Evolutionary conservation across 2,113 vertebrate genomes (phyloP).

Genomic region (Amphilophus citrinellus): DNA sequence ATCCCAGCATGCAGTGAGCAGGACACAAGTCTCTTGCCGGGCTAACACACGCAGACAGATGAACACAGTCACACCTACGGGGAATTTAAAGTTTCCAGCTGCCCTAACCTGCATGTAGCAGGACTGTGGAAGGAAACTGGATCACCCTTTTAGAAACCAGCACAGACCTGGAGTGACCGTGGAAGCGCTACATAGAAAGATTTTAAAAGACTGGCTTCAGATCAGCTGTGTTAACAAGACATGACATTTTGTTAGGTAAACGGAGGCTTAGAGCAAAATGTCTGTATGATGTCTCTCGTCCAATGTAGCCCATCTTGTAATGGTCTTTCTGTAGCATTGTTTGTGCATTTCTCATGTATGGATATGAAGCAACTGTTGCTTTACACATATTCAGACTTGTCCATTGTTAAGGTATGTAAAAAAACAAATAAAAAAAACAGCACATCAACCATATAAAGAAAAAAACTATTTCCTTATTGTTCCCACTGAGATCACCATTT

Average conservation of each 20-base stretch:
- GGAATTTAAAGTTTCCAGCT: constrained; percentile 56
- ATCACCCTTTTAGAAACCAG: constrained; percentile 33
- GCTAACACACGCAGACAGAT: constrained; percentile 42
- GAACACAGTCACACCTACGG: constrained; percentile 53
- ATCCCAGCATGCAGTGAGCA: constrained; percentile 36
- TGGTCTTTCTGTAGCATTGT: no score
- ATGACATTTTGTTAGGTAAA: background rate
- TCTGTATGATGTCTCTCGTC: background rate
- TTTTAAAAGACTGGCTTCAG: no score
- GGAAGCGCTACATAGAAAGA: background rate
- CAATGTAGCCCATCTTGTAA: background rate
- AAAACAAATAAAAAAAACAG: no score
- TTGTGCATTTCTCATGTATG: no score
- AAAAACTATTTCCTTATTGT: no score
- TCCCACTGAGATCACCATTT: no score
- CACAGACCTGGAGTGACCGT: constrained; percentile 5
- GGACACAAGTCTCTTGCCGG: constrained; percentile 37
- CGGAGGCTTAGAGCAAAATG: background rate
- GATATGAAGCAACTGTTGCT: no score
- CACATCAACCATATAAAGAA: no score
- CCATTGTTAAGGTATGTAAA: no score
- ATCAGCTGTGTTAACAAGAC: background rate
- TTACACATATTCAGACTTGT: no score
- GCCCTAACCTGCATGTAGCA: constrained; percentile 41
- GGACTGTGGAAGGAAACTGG: constrained; percentile 53